Evolutionary conservation across 2,888 invertebrate species (phyloP), one percentile per base, ranked within the genome.

Genomic region (Desoria tigrina): DNA sequence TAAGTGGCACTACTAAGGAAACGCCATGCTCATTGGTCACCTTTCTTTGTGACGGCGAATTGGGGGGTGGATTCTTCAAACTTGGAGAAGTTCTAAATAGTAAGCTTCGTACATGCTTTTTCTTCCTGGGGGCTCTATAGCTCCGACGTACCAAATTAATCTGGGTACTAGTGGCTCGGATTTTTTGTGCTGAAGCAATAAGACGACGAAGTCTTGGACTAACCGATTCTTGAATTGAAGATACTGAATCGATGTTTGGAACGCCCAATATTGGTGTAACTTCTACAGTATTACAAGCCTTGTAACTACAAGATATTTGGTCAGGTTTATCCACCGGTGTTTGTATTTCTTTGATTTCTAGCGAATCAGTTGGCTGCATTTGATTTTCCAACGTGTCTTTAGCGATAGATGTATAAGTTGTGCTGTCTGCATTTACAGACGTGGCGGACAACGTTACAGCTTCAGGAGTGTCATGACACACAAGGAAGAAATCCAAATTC

Each of bases 81-180:
- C 72, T 72, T 9, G 75, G 75, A 7, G 75, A 74, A n/a, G 75
- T 74, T 54, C 69, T 64, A 45, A 75, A 75, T 9, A 66, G 57
- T 4, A 75, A 57, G 65, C 58, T 74, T 16, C 75, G 62, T n/a
- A 75, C 69, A 54, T 74, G 73, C 28, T 69, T 68, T 37, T 71
- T 69, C 42, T 75, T 75, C 16, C 75, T 56, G 0, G 75, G 75
- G 0, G 75, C 73, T 50, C 74, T 75, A 27, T 63, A 72, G 32
- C 75, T 75, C 51, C 74, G 72, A 23, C 53, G 58, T 11, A 51
- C n/a, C 24, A 62, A 60, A 51, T 28, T 37, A 1, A 24, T 21
- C 1, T 42, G 24, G 2, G 63, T 42, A 7, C 32, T 26, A 18
- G 58, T 26, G 2, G 26, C 42, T 7, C 42, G n/a, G 18, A 61